Evolutionary conservation across 2,888 invertebrate genomes (phyloP).

Genomic region (Scaptomyza caliginosa): DNA sequence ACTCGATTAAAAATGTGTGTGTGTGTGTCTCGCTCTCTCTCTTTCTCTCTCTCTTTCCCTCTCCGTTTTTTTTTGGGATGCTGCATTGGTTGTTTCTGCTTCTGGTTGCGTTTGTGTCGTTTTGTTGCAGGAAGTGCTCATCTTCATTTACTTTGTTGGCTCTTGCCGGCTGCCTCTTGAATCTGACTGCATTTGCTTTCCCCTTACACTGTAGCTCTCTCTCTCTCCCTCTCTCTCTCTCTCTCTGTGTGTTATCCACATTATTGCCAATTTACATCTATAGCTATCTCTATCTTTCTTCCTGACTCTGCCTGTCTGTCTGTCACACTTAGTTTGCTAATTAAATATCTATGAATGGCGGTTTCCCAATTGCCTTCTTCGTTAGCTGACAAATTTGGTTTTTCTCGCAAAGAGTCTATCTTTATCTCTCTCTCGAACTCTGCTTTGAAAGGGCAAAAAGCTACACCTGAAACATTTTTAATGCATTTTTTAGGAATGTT

Average conservation of each 20-base stretch:
- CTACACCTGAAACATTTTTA: not conserved
- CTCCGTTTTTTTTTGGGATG: conserved; percentile 6
- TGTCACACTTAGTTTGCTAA: conserved; percentile 59
- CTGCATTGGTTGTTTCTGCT: conserved; percentile 26
- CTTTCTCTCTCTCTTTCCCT: not conserved
- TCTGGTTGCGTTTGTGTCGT: conserved; percentile 48
- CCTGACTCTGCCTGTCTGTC: conserved; percentile 6
- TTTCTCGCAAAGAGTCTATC: not conserved
- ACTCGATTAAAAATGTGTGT: conserved; percentile 75
- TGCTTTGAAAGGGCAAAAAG: not conserved
- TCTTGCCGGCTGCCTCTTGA: conserved; percentile 33
- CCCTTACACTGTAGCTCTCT: not conserved
- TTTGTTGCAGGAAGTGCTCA: conserved; percentile 79
- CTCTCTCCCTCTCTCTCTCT: not conserved
- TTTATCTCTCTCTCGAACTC: not conserved
- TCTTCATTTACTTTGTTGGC: conserved; percentile 75
- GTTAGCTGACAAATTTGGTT: conserved; percentile 22
- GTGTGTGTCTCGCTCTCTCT: not conserved
- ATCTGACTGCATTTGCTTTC: conserved; percentile 23
- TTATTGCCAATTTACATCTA: conserved; percentile 73
- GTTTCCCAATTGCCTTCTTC: conserved; percentile 46
- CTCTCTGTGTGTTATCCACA: conserved; percentile 5
- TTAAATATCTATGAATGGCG: conserved; percentile 81
- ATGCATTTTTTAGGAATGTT: too few species aligned
- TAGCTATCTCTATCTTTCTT: conserved; percentile 2